Evolutionary conservation across 2,888 invertebrate species (phyloP).

Genomic region (Hypomecis atomaria): DNA sequence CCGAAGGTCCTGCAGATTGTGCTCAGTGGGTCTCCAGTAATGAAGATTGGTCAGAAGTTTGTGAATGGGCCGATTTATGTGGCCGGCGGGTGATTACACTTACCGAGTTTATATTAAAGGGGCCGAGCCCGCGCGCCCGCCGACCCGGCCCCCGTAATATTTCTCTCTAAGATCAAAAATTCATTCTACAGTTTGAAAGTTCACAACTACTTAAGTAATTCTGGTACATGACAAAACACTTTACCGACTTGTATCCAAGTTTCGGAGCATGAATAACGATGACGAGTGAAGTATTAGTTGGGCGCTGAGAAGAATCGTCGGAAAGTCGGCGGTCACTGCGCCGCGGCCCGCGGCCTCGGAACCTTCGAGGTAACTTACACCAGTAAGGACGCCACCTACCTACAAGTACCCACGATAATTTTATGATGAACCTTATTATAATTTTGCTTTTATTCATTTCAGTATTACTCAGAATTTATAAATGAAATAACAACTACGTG

Average conservation of each 20-base stretch:
- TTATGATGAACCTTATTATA: no score
- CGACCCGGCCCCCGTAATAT: no score
- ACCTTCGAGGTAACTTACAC: not conserved
- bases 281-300: not conserved
- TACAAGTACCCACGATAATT: no score
- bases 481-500: no score
- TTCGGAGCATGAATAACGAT: conserved; percentile 6
- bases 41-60: conserved; percentile 15
- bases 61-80: conserved; percentile 21
- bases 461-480: no score
- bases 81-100: conserved; percentile 15
- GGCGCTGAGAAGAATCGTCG: not conserved
- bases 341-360: not conserved
- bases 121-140: not conserved
- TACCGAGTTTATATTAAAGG: conserved; percentile 4
- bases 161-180: no score
- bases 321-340: not conserved
- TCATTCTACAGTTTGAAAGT: no score
- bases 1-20: not conserved
- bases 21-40: conserved; percentile 5
- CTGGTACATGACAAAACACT: no score
- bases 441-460: no score
- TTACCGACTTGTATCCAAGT: not conserved
- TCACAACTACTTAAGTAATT: no score
- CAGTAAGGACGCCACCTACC: conserved; percentile 8